Evolutionary conservation across 2,797 vertebrate species (phyloP).

Genomic region (Petrocephalus schoutedeni): DNA sequence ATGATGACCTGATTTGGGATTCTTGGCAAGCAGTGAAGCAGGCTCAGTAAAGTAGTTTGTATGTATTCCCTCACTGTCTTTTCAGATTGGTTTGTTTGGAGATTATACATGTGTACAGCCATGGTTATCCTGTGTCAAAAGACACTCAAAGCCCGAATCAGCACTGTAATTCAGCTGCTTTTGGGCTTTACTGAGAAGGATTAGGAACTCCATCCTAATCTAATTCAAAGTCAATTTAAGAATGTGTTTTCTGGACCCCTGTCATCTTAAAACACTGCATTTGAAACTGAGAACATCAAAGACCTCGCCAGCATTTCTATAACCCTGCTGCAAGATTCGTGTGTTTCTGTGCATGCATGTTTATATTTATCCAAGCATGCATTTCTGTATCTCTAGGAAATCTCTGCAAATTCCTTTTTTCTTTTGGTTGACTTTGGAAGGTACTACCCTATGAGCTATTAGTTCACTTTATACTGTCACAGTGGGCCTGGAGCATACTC

Average conservation of each 20-base stretch:
- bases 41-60: background rate
- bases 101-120: background rate
- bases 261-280: background rate
- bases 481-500: background rate
- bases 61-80: background rate
- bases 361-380: background rate
- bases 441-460: background rate
- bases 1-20: background rate
- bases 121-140: background rate
- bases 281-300: background rate
- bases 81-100: background rate
- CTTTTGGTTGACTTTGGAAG: background rate
- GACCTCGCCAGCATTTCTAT: background rate
- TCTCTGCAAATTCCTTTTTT: background rate
- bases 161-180: background rate
- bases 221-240: background rate
- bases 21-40: background rate
- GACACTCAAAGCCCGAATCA: background rate
- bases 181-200: background rate
- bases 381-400: background rate
- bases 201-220: background rate
- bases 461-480: background rate
- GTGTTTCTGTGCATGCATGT: background rate
- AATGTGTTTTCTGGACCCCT: background rate
- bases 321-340: background rate